Evolutionary conservation across 2,797 vertebrate genomes (phyloP), one percentile per base, ranked within the genome.

Genomic region (Lagorchestes hirsutus): DNA sequence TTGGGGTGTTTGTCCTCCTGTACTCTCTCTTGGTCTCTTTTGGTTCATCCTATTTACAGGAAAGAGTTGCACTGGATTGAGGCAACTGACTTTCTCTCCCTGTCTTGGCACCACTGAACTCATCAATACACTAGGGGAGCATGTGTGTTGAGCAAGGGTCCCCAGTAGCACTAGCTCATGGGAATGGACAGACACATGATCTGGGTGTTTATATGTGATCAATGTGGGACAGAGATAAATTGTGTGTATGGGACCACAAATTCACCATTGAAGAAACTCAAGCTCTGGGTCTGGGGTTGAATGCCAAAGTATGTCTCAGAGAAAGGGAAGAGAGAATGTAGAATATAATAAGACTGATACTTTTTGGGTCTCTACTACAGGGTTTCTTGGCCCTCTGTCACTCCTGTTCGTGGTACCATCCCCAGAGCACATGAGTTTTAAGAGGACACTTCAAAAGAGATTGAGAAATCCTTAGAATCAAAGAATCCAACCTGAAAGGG

Each of bases 301-400:
- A 13, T 67, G 16, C 62, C 5, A 67, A 6, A 4, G 31, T 5
- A 67, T n/a, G 5, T 67, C 62, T 67, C 34, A n/a, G 34, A n/a
- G 62, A n/a, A 67, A 67, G 34, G 34, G 62, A 67, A 67, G 34
- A 67, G 62, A 16, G 34, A 5, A n/a, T 4, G 5, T 90, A 54
- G 24, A 90, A 18, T 52, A 16, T 11, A 50, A 27, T 18, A 54
- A 54, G 46, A 54, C 50, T 90, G 9, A 91, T 50, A n/a, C 97
- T 92, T 98, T 98, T 96, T 93, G 99, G 99, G 98, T 99, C 87
- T 98, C 99, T 96, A 98, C 99, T 54, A 99, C 99, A 97, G 99
- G 99, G 94, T 98, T 4, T 93, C 99, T 99, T 98, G 99, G 99
- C 96, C 99, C 99, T 98, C 99, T 9, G 98, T 98, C 94, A 98